These are phyloP conservation scores for Mareca strepera DNA, from an alignment of 2,797 vertebrate genomes.

Conservation along the genomic window DNA sequence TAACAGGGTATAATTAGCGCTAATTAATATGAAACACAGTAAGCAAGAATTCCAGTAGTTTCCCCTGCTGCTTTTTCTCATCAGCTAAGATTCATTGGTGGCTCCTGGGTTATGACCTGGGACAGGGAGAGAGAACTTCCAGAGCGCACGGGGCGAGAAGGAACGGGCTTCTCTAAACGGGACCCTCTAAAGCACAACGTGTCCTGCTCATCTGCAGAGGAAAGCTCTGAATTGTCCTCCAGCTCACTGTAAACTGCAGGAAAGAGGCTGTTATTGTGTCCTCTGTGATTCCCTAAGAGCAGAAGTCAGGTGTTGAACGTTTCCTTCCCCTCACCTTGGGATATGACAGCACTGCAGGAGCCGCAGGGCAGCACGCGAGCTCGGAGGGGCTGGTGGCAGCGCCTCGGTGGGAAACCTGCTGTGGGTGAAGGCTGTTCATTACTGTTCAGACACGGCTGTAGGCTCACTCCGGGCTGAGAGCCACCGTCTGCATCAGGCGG, in stretches of 20 bases:
- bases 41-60: not conserved
- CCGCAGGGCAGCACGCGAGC: rapidly evolving
- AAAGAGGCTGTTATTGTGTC: not conserved
- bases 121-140: not conserved
- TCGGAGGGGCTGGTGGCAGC: not conserved
- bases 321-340: not conserved
- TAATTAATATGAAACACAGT: not conserved
- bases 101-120: not conserved
- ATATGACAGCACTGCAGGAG: rapidly evolving
- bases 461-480: not conserved
- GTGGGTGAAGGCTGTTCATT: not conserved
- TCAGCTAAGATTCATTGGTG: not conserved
- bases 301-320: rapidly evolving
- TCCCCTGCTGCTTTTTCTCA: not conserved
- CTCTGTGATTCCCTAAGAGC: not conserved
- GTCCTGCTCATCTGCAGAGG: not conserved
- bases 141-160: rapidly evolving
- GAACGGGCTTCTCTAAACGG: rapidly evolving
- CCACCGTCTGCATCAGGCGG: rapidly evolving
- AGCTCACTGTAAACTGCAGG: too few species aligned
- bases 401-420: not conserved
- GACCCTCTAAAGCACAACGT: not conserved
- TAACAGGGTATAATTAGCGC: not conserved
- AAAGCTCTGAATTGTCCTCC: not conserved
- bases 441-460: rapidly evolving